phyloP scores from a whole-genome alignment of 1,140 invertebrate genomes.

The Camponotus pennsylvanicus region DNA sequence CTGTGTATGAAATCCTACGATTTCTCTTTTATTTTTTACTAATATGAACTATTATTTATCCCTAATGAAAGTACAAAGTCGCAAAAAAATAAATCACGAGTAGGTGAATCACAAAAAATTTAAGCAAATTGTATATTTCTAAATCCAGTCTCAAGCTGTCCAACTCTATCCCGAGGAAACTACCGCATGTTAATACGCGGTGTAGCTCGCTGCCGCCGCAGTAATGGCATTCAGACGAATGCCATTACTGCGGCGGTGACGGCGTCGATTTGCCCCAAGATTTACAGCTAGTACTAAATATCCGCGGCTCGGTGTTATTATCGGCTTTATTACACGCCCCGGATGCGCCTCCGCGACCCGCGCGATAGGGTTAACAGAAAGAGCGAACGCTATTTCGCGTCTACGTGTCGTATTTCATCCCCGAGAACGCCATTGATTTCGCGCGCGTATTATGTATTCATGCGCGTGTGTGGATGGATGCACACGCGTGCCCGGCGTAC shows the following conservation, averaged over 20 bases:
- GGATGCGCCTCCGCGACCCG: conserved; percentile 44
- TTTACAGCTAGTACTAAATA: conserved; percentile 84
- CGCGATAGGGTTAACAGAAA: conserved; percentile 82
- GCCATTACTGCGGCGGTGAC: conserved; percentile 73
- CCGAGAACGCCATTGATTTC: conserved; percentile 79
- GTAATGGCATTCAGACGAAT: conserved; percentile 78
- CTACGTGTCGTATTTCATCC: conserved; percentile 81
- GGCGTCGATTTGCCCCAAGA: conserved; percentile 82
- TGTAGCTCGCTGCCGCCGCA: conserved; percentile 70
- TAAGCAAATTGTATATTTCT: too few species aligned
- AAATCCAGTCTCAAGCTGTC: neutral
- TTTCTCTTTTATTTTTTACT: too few species aligned
- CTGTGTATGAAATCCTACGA: too few species aligned
- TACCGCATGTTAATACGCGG: neutral
- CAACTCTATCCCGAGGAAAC: neutral
- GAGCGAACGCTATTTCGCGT: conserved; percentile 79
- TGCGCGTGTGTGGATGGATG: neutral
- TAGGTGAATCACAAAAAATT: neutral
- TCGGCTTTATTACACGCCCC: conserved; percentile 81
- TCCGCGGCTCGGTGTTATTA: conserved; percentile 82
- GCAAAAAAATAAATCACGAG: too few species aligned
- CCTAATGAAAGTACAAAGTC: neutral
- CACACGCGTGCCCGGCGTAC: conserved; percentile 8
- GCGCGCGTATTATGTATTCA: conserved; percentile 33
- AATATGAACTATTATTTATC: neutral